Percentiles rank a stretch among this genome's conserved stretches.
These are phyloP conservation scores for Conus ventricosus DNA, from an alignment of 1,140 invertebrate genomes.

Conservation along the genomic window DNA sequence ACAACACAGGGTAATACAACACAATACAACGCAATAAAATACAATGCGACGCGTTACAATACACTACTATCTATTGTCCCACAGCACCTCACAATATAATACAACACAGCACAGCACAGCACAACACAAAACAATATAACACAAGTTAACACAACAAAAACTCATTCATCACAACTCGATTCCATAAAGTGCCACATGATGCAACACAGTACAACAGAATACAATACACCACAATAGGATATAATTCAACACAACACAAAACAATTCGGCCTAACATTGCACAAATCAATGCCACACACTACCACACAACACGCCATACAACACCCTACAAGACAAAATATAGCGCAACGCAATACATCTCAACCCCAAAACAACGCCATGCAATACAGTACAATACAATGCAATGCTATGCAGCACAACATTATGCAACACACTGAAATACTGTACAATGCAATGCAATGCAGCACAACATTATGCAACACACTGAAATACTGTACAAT, in stretches of 20 bases:
- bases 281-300: neutral
- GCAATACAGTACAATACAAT: neutral
- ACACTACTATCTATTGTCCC: neutral
- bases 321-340: too few species aligned
- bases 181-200: neutral
- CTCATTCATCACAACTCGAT: neutral
- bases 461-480: neutral
- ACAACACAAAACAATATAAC: neutral
- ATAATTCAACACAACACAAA: neutral
- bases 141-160: neutral
- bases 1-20: neutral
- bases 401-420: neutral
- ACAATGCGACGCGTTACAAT: neutral
- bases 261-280: neutral
- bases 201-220: neutral
- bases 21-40: neutral
- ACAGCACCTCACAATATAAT: neutral
- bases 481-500: neutral
- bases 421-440: neutral
- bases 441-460: neutral
- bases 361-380: too few species aligned
- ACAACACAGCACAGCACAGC: neutral
- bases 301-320: neutral
- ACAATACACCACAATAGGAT: neutral
- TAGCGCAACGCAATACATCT: too few species aligned